These are phyloP conservation scores for Zalophus californianus DNA, from an alignment of 2,797 vertebrate genomes.

Conservation along the genomic window DNA sequence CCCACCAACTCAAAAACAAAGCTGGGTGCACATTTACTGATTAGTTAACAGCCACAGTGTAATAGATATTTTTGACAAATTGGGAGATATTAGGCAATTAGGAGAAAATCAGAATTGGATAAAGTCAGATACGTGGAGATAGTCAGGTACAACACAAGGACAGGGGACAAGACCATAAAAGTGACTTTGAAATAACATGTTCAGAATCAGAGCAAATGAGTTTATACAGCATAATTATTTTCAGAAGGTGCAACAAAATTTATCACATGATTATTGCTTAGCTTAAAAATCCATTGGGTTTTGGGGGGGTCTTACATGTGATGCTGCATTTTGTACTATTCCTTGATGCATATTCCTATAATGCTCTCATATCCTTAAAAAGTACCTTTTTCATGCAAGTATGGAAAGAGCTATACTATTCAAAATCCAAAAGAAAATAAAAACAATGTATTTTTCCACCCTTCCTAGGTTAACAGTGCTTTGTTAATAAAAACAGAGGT, in stretches of 20 bases:
- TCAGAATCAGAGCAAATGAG: background rate
- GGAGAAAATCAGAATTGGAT: background rate
- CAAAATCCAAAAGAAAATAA: slow-evolving; percentile 35
- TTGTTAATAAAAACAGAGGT: slow-evolving; percentile 57
- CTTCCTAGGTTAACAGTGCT: background rate
- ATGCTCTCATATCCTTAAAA: background rate
- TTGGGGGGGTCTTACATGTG: background rate
- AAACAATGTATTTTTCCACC: slow-evolving; percentile 22
- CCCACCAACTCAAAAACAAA: slow-evolving; percentile 8
- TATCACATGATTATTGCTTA: background rate
- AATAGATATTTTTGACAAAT: background rate
- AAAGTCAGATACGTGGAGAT: background rate
- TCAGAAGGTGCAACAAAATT: background rate
- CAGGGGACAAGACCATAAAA: background rate
- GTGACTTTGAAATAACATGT: slow-evolving; percentile 33
- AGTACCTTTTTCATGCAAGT: background rate
- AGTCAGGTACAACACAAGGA: background rate
- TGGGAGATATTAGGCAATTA: background rate
- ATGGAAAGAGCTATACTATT: background rate
- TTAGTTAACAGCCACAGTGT: background rate
- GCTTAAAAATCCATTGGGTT: background rate
- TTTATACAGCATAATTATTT: background rate
- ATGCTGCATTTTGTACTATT: slow-evolving; percentile 7
- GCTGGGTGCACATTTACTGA: background rate
- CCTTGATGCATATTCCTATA: background rate